Evolutionary conservation across 2,888 invertebrate genomes (phyloP), one percentile per base, ranked within the genome.

Genomic region (Venustoraphidia nigricollis): DNA sequence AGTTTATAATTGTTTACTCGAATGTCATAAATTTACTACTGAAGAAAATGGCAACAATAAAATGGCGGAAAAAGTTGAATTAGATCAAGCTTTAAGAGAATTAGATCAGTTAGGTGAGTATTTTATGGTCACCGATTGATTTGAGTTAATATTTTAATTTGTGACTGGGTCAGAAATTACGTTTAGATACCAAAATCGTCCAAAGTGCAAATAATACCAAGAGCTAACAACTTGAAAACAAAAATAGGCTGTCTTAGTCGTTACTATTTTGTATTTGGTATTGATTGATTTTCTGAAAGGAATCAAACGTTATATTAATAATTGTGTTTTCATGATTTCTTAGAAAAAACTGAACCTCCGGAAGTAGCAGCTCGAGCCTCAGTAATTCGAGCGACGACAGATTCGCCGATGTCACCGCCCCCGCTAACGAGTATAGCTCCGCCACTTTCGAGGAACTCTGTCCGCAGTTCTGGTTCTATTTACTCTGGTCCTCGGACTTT

Each of bases 331-430:
- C 48, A 51, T 40, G n/a, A 50, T 49, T 50, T 36, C 42, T 63
- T 66, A 13, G 61, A 61, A 10, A 66, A 66, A 48, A 63, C 62
- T 39, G 67, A 66, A 34, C 56, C 56, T n/a, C 51, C 54, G 43
- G 61, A 62, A 14, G 42, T 55, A 36, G 43, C 44, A 10, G 60
- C 61, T 41, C 61, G 68, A 39, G 66, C 70, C 1, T 68, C 76
- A 9, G 75, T 80, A 1, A 77, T 81, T 50, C 69, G 88, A 45
- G 83, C 88, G 2, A 87, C 86, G 0, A 87, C 88, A 0, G 90
- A 90, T 63, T 89, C 89, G 0, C 89, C 89, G 0, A 77, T 89
- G 64, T 90, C 90, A 0, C 89, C 89, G 0, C 83, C 84, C 1
- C 79, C 82, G 3, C 50, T 67, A 42, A 53, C 65, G 1, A 64